A percentile compares a stretch with the other conserved stretches of the same genome.
These are phyloP conservation scores for Rhyacophila brunnea DNA, from an alignment of 1,140 invertebrate genomes.

Conservation along the genomic window DNA sequence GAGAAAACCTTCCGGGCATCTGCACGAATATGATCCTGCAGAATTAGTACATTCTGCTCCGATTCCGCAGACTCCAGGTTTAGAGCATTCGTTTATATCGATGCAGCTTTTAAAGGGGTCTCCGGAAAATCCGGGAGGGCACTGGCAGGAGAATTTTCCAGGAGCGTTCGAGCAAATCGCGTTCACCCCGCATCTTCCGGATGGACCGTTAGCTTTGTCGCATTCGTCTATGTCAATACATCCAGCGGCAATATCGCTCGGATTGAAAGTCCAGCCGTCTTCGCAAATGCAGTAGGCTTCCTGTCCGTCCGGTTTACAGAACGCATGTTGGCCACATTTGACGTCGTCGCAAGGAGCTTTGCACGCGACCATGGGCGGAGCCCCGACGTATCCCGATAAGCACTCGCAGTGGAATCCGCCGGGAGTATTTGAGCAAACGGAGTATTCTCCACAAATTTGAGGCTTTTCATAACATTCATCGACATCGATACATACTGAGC, in stretches of 20 bases:
- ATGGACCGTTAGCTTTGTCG: conserved; percentile 70
- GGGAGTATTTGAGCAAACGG: conserved; percentile 78
- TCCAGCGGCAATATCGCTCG: conserved; percentile 81
- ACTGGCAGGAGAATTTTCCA: conserved; percentile 75
- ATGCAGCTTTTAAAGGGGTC: conserved; percentile 74
- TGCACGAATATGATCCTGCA: conserved; percentile 74
- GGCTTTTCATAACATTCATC: conserved; percentile 77
- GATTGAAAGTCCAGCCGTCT: conserved; percentile 90
- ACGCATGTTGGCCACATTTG: conserved; percentile 83
- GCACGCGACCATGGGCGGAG: conserved; percentile 75
- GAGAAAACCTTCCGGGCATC: conserved; percentile 76
- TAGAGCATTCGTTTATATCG: conserved; percentile 82
- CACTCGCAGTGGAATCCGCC: conserved; percentile 88
- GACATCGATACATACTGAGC: conserved; percentile 76
- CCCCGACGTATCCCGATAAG: conserved; percentile 78
- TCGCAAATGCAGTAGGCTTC: conserved; percentile 92
- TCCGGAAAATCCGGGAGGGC: conserved; percentile 76
- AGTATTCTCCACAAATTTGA: conserved; percentile 72
- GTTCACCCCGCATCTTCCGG: conserved; percentile 79
- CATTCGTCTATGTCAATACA: conserved; percentile 95
- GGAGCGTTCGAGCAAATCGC: conserved; percentile 80
- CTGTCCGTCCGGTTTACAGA: conserved; percentile 82
- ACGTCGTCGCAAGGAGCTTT: conserved; percentile 91
- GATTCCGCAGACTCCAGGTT: conserved; percentile 66
- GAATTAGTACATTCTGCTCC: conserved; percentile 79